Evolutionary conservation across 2,113 vertebrate genomes (phyloP), one percentile per base, ranked within the genome.

Genomic region (Ameiurus melas): DNA sequence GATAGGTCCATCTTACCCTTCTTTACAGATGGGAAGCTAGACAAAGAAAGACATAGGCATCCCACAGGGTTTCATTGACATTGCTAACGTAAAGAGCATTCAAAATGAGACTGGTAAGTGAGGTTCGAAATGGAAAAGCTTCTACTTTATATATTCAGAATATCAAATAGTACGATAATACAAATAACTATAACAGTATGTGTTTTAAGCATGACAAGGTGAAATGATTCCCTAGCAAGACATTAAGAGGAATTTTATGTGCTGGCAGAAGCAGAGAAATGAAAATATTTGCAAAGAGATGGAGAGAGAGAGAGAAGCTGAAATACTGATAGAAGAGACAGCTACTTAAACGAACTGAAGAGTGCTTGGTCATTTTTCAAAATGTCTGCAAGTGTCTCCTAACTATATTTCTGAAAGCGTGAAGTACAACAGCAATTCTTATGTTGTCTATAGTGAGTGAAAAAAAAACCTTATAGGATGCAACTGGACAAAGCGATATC

Each of bases 41-140:
- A 85, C 43, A 73, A 47, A 53, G 47, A 73, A 81, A 81, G 87
- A 62, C 70, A 75, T 73, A 47, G 83, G 64, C 62, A 77, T 87
- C 90, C 90, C 81, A 51, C 90, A 47, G 90, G 62, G 81, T 87
- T 87, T 84, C 77, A 85, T 22, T 70, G 68, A 60, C 64, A 86
- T 39, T 90, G 73, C 60, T 53, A 84, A 79, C 36, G 47, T 85
- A 58, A 84, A 33, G 90, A 53, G 60, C 51, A 27, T 30, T 85
- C 33, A 66, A 55, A 81, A 86, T 71, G 87, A 87, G 68, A 85
- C 73, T 85, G 85, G 81, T 81, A 89, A 90, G 71, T 79, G 84
- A 80, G 75, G 30, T 87, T 87, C 64, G 73, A 68, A 79, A 80
- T 89, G 43, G 73, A 90, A 89, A 33, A 73, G 85, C 39, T 80